Evolutionary conservation across 2,797 vertebrate species (phyloP).

Genomic region (Strix occidentalis): DNA sequence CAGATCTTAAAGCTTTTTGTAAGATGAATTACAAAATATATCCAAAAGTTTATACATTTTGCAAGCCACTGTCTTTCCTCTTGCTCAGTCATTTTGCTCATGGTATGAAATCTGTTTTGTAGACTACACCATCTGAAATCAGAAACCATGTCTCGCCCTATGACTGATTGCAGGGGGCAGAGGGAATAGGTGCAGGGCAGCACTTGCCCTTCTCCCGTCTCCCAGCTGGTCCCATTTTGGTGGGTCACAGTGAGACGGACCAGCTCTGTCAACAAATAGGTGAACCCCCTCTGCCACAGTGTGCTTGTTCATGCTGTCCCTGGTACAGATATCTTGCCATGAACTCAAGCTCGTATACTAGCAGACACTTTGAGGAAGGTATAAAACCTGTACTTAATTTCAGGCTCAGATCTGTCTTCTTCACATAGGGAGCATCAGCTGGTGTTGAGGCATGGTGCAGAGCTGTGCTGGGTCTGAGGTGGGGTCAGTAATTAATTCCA

Average conservation of each 20-base stretch:
- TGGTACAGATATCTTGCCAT: neutral
- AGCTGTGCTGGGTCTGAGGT: neutral
- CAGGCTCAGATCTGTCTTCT: neutral
- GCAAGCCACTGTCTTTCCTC: neutral
- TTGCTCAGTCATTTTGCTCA: neutral
- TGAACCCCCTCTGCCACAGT: neutral
- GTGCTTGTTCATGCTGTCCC: neutral
- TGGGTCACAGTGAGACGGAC: neutral
- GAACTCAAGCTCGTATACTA: neutral
- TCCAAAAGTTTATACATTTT: neutral
- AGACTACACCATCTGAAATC: neutral
- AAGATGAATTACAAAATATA: neutral
- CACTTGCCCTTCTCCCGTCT: neutral
- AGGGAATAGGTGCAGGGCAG: neutral
- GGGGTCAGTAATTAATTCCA: neutral
- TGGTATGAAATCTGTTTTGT: neutral
- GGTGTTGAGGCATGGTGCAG: neutral
- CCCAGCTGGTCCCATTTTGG: neutral
- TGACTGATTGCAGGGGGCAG: neutral
- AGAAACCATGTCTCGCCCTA: neutral
- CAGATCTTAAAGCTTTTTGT: neutral
- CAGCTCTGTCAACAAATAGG: neutral
- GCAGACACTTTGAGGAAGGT: neutral
- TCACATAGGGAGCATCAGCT: neutral
- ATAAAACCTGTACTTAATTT: neutral